Conservation (phyloP, 2,888 invertebrate genomes). For the Meloe dianella region DNA sequence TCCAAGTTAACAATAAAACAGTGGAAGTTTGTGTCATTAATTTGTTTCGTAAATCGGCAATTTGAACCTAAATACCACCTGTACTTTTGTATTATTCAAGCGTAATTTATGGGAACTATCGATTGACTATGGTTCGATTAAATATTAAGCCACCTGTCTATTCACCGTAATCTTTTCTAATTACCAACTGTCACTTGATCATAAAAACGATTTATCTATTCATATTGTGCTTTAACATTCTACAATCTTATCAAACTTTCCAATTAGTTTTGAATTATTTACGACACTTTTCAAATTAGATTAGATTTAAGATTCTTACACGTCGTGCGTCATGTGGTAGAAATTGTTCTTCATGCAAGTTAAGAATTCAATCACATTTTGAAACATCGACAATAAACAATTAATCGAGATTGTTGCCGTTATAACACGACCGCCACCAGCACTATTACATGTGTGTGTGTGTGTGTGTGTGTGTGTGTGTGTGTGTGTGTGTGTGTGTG, state of each 20-base stretch:
- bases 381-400: slow-evolving; percentile 48
- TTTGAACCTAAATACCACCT: not conserved
- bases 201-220: not conserved
- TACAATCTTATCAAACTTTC: not conserved
- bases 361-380: slow-evolving; percentile 54
- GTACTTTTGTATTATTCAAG: not conserved
- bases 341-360: slow-evolving; percentile 50
- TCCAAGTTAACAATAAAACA: not conserved
- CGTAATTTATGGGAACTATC: not conserved
- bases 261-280: not conserved
- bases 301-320: slow-evolving; percentile 46
- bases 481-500: too few relatives aligned
- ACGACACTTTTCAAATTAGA: not conserved
- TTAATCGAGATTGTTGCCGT: slow-evolving; percentile 36
- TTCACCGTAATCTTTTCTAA: not conserved
- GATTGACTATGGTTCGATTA: not conserved
- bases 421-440: not conserved
- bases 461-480: too few relatives aligned
- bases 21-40: not conserved
- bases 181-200: not conserved
- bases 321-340: slow-evolving; percentile 49
- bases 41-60: not conserved
- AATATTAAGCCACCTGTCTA: not conserved
- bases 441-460: too few relatives aligned
- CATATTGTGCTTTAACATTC: not conserved